These are phyloP conservation scores for Pterois miles DNA, from an alignment of 2,797 vertebrate species.

Conservation along the genomic window DNA sequence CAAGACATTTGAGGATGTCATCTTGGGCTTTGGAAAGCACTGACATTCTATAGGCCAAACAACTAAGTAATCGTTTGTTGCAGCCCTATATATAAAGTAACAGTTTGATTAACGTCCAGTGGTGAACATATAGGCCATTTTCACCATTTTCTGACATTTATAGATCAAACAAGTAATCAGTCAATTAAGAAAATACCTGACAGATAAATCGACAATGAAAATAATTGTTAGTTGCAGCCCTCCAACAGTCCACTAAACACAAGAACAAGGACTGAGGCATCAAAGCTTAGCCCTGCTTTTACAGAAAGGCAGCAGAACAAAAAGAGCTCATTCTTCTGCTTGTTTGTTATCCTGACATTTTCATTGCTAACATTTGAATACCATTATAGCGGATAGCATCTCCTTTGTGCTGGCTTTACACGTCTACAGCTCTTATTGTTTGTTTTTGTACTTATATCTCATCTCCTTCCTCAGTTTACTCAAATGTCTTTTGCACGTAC, in stretches of 20 bases:
- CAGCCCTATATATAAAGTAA: no score
- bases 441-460: not conserved
- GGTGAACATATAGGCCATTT: no score
- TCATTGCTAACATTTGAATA: constrained; percentile 16
- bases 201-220: not conserved
- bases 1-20: not conserved
- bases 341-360: not conserved
- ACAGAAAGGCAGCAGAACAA: not conserved
- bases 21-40: not conserved
- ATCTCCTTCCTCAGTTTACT: not conserved
- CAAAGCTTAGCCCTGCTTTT: not conserved
- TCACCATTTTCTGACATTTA: not conserved
- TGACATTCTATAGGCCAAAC: no score
- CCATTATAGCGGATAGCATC: not conserved
- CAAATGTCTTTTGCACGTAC: not conserved
- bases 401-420: not conserved
- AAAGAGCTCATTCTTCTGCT: not conserved
- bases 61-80: no score
- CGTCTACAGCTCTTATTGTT: not conserved
- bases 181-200: not conserved
- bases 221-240: not conserved
- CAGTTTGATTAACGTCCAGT: no score
- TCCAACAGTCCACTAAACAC: not conserved
- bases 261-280: not conserved
- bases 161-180: not conserved